Evolutionary conservation across 2,113 vertebrate species (phyloP).

Genomic region (Menura novaehollandiae): DNA sequence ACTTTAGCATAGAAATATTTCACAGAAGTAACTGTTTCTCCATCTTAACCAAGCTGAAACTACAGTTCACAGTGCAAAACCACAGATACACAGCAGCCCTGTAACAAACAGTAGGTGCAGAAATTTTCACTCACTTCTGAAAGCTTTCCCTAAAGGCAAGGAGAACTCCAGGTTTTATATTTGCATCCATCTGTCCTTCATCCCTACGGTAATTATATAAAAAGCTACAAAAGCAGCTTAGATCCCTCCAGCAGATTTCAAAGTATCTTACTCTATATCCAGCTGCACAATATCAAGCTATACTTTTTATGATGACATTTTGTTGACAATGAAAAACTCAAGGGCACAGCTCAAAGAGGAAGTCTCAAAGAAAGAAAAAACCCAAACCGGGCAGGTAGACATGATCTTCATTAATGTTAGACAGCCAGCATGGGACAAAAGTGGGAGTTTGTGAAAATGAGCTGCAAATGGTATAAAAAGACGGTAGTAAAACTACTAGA

Average conservation of each 20-base stretch:
- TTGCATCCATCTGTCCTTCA: not conserved
- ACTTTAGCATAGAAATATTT: not conserved
- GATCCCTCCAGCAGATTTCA: not conserved
- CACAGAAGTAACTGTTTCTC: not conserved
- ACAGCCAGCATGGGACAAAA: not conserved
- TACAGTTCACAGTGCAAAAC: not conserved
- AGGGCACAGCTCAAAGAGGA: not conserved
- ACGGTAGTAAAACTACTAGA: not conserved
- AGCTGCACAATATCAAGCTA: not conserved
- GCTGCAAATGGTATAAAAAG: not conserved
- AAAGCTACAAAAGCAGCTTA: not conserved
- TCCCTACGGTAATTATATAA: not conserved
- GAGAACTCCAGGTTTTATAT: not conserved
- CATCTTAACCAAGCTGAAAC: not conserved
- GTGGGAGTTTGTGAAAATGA: not conserved
- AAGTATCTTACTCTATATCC: not conserved
- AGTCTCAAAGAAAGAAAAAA: not conserved
- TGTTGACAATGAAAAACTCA: not conserved
- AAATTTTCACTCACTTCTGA: not conserved
- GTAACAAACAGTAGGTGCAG: not conserved
- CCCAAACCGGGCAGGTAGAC: not conserved
- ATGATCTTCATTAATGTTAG: not conserved
- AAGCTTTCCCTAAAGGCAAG: not conserved
- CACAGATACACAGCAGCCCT: not conserved
- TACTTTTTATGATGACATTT: not conserved